Percentiles rank a stretch among this genome's conserved stretches.
Evolutionary conservation across 2,113 vertebrate species (phyloP).

Genomic region (Poeciliopsis retropinna): DNA sequence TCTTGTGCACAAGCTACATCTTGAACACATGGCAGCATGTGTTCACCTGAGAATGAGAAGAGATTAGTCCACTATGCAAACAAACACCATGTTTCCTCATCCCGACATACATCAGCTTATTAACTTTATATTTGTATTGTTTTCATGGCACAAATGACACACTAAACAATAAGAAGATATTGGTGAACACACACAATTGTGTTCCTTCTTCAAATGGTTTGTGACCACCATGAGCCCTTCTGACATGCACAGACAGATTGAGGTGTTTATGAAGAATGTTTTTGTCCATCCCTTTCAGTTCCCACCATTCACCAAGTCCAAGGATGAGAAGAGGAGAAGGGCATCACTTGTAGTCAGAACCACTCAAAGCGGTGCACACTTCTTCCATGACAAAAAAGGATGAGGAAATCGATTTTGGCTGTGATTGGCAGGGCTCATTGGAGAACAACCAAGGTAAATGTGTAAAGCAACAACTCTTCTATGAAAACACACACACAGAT

Average conservation of each 20-base stretch:
- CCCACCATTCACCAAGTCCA: conserved; percentile 55
- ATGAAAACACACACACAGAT: conserved; percentile 26
- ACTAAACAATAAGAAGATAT: neutral
- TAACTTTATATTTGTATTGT: too few species aligned
- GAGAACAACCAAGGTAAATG: conserved; percentile 71
- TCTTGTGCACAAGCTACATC: too few species aligned
- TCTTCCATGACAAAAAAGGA: conserved; percentile 33
- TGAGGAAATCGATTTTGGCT: conserved; percentile 66
- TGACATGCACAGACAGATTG: neutral
- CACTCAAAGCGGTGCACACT: conserved; percentile 54
- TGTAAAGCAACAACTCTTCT: conserved; percentile 30
- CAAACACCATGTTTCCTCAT: too few species aligned
- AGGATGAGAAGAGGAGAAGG: conserved; percentile 59
- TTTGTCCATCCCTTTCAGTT: conserved; percentile 1
- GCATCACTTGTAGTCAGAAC: conserved; percentile 45
- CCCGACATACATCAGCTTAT: too few species aligned
- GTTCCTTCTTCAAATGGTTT: conserved; percentile 23
- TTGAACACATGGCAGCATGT: too few species aligned
- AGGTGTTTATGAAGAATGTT: conserved; percentile 43
- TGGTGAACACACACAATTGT: neutral
- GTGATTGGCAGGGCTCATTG: conserved; percentile 48
- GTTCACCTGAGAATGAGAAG: too few species aligned
- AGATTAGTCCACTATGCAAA: too few species aligned
- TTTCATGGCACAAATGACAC: too few species aligned
- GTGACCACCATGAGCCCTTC: neutral